These are phyloP conservation scores for Poeciliopsis infans DNA, from an alignment of 2,797 vertebrate genomes.

Conservation along the genomic window DNA sequence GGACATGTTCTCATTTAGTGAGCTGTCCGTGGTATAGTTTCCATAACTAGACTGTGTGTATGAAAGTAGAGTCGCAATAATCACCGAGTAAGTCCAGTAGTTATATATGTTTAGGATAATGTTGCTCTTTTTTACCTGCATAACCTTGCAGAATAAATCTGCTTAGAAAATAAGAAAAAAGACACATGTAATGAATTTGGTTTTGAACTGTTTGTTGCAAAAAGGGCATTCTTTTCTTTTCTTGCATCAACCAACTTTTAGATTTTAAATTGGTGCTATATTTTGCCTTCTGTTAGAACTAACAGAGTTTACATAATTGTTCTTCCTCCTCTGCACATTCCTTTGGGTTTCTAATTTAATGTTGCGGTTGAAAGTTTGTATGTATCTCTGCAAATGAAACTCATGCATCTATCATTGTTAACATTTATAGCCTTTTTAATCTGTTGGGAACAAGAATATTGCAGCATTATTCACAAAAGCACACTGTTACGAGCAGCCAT, in stretches of 20 bases:
- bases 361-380: conserved; percentile 12
- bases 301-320: conserved; percentile 55
- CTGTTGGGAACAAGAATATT: neutral
- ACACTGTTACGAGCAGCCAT: conserved; percentile 33
- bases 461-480: conserved; percentile 33
- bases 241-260: conserved; percentile 48
- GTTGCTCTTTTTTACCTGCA: conserved; percentile 47
- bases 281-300: conserved; percentile 63
- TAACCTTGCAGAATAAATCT: conserved; percentile 53
- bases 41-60: conserved; percentile 73
- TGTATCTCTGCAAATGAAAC: conserved; percentile 5
- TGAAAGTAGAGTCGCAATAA: conserved; percentile 80
- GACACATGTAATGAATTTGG: conserved; percentile 51
- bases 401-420: neutral
- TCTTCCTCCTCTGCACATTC: conserved; percentile 30
- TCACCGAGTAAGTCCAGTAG: conserved; percentile 73
- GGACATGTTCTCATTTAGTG: conserved; percentile 49
- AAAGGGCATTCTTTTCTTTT: conserved; percentile 41
- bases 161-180: conserved; percentile 32
- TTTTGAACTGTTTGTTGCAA: conserved; percentile 50
- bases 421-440: neutral
- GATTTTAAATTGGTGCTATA: conserved; percentile 78
- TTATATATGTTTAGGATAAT: conserved; percentile 63
- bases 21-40: conserved; percentile 65
- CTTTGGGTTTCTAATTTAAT: conserved; percentile 26